A percentile compares a stretch with the other conserved stretches of the same genome.
These are phyloP conservation scores for Naso thynnoides DNA, from an alignment of 2,797 vertebrate species.

Conservation along the genomic window DNA sequence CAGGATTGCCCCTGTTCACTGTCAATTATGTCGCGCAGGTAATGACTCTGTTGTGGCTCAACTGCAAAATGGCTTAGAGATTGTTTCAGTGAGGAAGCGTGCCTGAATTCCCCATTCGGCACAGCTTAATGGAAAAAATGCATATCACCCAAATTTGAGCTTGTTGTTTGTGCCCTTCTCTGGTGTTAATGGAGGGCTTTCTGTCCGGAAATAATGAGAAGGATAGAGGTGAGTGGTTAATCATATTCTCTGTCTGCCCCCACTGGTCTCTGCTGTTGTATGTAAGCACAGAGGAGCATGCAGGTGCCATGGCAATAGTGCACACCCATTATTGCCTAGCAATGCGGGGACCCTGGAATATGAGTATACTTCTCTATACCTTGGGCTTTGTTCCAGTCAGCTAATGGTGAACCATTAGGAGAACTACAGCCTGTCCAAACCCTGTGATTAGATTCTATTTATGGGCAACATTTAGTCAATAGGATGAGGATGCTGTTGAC, in stretches of 20 bases:
- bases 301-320: conserved; percentile 53
- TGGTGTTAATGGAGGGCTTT: conserved; percentile 54
- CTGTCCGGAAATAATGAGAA: conserved; percentile 51
- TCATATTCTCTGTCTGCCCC: conserved; percentile 30
- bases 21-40: conserved; percentile 74
- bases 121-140: conserved; percentile 44
- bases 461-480: conserved; percentile 82
- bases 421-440: conserved; percentile 76
- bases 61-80: conserved; percentile 57
- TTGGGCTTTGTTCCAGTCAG: conserved; percentile 76
- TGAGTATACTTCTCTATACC: conserved; percentile 70
- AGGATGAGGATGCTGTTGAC: conserved; percentile 81
- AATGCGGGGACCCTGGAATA: conserved; percentile 49
- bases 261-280: conserved; percentile 29
- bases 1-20: conserved; percentile 69
- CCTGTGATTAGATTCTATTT: conserved; percentile 82
- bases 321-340: conserved; percentile 56
- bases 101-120: conserved; percentile 47
- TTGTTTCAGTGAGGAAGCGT: conserved; percentile 43
- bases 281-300: conserved; percentile 23
- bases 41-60: conserved; percentile 67
- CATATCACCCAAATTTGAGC: conserved; percentile 29
- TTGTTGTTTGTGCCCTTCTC: conserved; percentile 23
- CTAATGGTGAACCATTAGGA: conserved; percentile 81
- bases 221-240: conserved; percentile 43